phyloP scores from a whole-genome alignment of 1,140 invertebrate genomes.

The Oscheius sp. region DNA sequence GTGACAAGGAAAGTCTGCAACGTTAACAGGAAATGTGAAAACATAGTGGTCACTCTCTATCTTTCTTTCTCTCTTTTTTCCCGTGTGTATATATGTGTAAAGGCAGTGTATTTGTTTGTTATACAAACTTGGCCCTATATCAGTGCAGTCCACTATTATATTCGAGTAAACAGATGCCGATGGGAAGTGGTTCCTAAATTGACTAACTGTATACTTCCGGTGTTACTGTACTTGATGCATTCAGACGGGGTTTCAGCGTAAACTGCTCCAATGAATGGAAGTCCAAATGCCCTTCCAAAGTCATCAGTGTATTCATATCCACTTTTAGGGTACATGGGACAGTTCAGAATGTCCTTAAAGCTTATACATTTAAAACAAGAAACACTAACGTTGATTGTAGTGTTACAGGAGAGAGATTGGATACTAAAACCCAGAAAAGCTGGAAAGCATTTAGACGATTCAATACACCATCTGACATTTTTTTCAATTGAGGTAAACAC shows the following conservation, averaged over 20 bases:
- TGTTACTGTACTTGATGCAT: background rate
- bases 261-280: background rate
- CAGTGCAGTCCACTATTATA: background rate
- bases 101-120: too few relatives aligned
- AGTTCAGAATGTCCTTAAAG: background rate
- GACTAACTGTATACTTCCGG: background rate
- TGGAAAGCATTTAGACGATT: too few relatives aligned
- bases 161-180: background rate
- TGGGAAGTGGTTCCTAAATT: background rate
- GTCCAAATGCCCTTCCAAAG: background rate
- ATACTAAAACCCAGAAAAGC: too few relatives aligned
- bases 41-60: too few relatives aligned
- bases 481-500: too few relatives aligned
- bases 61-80: too few relatives aligned
- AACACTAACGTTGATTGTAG: too few relatives aligned
- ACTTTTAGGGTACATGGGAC: background rate
- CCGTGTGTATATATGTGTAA: too few relatives aligned
- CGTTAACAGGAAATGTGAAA: too few relatives aligned
- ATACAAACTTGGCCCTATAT: constrained; percentile 3
- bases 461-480: too few relatives aligned
- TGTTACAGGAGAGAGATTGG: too few relatives aligned
- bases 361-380: too few relatives aligned
- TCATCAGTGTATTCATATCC: constrained; percentile 2
- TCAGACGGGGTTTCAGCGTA: background rate
- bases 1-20: constrained; percentile 17